Evolutionary conservation across 2,113 vertebrate species (phyloP).

Genomic region (Agapornis roseicollis): DNA sequence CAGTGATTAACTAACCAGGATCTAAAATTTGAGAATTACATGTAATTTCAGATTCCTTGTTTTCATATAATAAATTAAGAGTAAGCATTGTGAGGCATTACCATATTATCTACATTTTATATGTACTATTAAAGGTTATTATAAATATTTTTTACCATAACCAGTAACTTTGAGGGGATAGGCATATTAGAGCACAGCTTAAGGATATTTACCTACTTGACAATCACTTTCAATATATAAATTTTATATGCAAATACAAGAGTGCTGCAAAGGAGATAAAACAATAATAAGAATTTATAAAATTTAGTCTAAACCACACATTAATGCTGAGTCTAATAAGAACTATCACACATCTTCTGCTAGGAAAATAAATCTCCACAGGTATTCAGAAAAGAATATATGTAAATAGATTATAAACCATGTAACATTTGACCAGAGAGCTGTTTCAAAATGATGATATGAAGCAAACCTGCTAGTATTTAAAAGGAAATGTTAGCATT

Average conservation of each 20-base stretch:
- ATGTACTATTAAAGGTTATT: not conserved
- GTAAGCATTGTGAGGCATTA: not conserved
- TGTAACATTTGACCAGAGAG: not conserved
- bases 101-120: not conserved
- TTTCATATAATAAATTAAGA: not conserved
- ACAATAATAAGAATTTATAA: not conserved
- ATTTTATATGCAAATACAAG: not conserved
- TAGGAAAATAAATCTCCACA: not conserved
- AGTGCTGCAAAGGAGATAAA: not conserved
- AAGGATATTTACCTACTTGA: not conserved
- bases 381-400: not conserved
- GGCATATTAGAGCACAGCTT: not conserved
- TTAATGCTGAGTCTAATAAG: not conserved
- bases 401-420: not conserved
- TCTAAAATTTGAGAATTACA: not conserved
- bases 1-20: not conserved
- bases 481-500: not conserved
- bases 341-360: not conserved
- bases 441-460: not conserved
- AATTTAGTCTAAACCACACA: not conserved
- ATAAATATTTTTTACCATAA: not conserved
- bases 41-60: not conserved
- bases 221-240: not conserved
- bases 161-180: not conserved
- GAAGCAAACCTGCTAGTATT: not conserved